Conservation (phyloP, 2,113 vertebrate genomes). For the Tapirus terrestris region DNA sequence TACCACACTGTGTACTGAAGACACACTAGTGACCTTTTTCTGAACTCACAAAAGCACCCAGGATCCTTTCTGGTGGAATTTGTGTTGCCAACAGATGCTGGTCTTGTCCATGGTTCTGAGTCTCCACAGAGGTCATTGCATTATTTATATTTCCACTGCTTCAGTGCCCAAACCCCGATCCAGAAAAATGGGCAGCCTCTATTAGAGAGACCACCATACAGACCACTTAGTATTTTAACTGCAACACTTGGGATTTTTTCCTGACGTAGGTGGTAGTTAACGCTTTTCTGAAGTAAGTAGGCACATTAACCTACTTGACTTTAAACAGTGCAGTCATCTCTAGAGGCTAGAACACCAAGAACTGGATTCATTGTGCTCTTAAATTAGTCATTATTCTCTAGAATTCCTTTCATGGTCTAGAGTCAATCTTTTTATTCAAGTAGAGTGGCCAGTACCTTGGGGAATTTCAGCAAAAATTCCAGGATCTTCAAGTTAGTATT, state of each 20-base stretch:
- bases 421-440: background rate
- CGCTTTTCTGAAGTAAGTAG: background rate
- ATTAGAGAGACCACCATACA: background rate
- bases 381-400: background rate
- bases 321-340: background rate
- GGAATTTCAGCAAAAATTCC: background rate
- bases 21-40: background rate
- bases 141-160: background rate
- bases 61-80: background rate
- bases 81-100: background rate
- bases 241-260: background rate
- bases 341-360: background rate
- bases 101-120: background rate
- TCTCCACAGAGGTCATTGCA: background rate
- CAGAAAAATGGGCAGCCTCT: background rate
- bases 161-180: background rate
- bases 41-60: background rate
- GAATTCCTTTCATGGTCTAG: background rate
- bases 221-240: background rate
- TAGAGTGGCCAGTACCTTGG: background rate
- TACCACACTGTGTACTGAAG: background rate
- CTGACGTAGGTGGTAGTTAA: background rate
- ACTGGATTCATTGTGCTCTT: background rate
- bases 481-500: background rate
- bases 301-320: background rate